Evolutionary conservation across 2,113 vertebrate species (phyloP), one percentile per base, ranked within the genome.

Genomic region (Chitala chitala): DNA sequence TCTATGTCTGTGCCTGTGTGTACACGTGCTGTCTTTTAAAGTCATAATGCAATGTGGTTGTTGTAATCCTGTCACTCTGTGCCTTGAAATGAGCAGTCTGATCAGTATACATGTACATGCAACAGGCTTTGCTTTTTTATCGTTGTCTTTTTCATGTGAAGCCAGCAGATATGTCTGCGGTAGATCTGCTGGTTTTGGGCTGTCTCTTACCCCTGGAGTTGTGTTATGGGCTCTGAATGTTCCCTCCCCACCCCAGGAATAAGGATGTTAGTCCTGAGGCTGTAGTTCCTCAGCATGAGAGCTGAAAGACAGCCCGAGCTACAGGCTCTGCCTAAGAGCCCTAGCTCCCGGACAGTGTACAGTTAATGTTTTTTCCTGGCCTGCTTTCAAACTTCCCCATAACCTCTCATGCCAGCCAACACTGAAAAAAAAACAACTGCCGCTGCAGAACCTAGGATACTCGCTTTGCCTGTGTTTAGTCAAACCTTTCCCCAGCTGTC

Each of bases 361-460:
- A 86, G 92, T 94, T 94, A 94, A 94, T 93, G 89, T 92, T 92
- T 91, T 85, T 90, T 92, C 89, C 92, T 94, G 94, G 93, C 94
- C 91, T 82, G 22, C 69, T 91, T 88, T 93, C 93, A 94, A 92
- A 91, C 88, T 87, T 89, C 87, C 88, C 89, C 91, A 90, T 54
- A 74, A 90, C 89, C 82, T 88, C 89, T 88, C 82, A 83, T 78
- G 77, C 71, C 82, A 92, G 90, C 90, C 86, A 90, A 88, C 80
- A 87, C 88, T 81, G 88, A 88, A 82, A 89, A 88, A 91, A 92
- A 91, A 91, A 89, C 82, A 91, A 84, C 89, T 83, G 86, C 38
- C 3, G 42, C 40, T 15, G 42, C 71, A 15, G 24, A 38, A 44
- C 26, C 71, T 20, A 4, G 12, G 46, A 40, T 69, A 10, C 80